These are phyloP conservation scores for Lepidotrigona ventralis DNA, from an alignment of 1,140 invertebrate genomes.

Conservation along the genomic window DNA sequence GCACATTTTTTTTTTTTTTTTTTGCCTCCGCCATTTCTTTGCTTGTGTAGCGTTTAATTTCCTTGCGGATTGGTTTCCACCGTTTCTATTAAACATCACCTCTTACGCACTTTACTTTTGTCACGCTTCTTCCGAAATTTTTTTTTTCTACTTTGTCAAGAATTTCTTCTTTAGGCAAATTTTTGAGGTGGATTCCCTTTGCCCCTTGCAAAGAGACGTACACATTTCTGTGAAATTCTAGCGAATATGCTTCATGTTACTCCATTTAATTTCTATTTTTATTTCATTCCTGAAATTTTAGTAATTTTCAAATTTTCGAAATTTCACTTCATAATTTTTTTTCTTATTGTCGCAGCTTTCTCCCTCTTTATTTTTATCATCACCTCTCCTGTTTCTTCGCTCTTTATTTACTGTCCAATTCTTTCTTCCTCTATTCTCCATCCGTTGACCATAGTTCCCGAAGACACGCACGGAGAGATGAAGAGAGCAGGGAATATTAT, in stretches of 20 bases:
- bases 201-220: too few species aligned
- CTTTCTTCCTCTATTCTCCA: not conserved
- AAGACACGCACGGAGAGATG: not conserved
- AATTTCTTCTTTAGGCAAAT: too few species aligned
- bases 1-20: too few species aligned
- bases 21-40: not conserved
- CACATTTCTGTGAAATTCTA: too few species aligned
- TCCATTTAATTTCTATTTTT: too few species aligned
- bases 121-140: too few species aligned
- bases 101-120: not conserved
- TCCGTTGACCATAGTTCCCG: slow-evolving; percentile 13
- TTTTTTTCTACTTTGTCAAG: too few species aligned
- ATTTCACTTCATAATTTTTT: not conserved
- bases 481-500: slow-evolving; percentile 61
- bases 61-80: not conserved
- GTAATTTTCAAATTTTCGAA: not conserved
- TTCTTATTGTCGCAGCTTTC: not conserved
- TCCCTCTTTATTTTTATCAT: not conserved
- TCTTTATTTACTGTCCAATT: not conserved
- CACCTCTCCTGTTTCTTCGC: not conserved
- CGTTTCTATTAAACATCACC: too few species aligned
- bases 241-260: too few species aligned
- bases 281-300: not conserved
- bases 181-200: too few species aligned
- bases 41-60: not conserved